Evolutionary conservation across 2,797 vertebrate genomes (phyloP).

Genomic region (Crenichthys baileyi): DNA sequence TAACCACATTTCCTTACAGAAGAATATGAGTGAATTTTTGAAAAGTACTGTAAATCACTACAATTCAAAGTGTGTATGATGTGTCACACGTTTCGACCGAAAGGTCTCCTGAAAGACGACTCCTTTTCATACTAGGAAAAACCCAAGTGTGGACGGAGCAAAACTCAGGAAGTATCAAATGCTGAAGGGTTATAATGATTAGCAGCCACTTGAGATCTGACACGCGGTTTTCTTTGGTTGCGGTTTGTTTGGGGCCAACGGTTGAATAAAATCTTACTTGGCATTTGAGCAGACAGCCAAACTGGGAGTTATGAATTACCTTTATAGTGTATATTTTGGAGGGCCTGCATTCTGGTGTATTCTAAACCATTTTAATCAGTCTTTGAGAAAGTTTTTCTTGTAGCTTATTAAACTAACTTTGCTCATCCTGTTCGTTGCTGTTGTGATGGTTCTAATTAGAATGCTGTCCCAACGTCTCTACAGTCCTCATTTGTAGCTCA

Average conservation of each 20-base stretch:
- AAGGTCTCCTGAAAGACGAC: neutral
- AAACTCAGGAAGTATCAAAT: neutral
- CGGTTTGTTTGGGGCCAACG: neutral
- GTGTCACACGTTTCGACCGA: neutral
- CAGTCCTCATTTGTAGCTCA: neutral
- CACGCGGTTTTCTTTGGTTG: neutral
- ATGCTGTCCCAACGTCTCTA: neutral
- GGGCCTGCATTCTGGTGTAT: neutral
- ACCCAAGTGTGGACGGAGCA: neutral
- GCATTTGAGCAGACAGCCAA: too few relatives aligned
- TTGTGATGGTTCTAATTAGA: neutral
- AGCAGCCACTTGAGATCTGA: neutral
- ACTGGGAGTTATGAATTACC: neutral
- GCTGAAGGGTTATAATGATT: neutral
- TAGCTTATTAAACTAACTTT: neutral
- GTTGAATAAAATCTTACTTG: neutral
- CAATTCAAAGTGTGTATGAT: neutral
- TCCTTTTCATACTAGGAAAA: neutral
- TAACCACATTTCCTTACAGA: too few relatives aligned
- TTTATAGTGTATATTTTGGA: neutral
- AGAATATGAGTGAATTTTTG: neutral
- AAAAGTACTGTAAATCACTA: neutral
- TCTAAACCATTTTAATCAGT: neutral
- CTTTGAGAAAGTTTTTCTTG: neutral
- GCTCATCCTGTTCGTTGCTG: neutral